Evolutionary conservation across 2,797 vertebrate species (phyloP).

Genomic region (Cynodonichthys magdalenae): DNA sequence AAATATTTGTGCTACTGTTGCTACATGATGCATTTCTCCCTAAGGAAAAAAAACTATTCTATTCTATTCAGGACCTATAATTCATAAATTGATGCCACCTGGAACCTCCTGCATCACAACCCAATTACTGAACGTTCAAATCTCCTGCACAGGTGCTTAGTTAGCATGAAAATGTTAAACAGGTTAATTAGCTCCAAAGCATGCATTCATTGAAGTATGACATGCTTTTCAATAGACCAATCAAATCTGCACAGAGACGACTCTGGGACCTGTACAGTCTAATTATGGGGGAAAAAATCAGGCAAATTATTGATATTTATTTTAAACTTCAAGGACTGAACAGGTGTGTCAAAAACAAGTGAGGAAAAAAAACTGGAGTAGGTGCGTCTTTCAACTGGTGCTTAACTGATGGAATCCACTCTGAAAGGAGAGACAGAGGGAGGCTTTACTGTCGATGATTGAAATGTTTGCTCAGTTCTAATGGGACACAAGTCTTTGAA

Average conservation of each 20-base stretch:
- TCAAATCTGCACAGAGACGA: constrained; percentile 3
- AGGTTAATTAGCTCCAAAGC: constrained; percentile 4
- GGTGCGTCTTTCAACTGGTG: constrained; percentile 1
- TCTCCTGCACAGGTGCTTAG: not conserved
- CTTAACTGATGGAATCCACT: not conserved
- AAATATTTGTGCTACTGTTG: too few relatives aligned
- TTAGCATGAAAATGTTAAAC: constrained; percentile 6
- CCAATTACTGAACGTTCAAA: not conserved
- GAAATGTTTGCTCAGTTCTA: not conserved
- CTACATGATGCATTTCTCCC: too few relatives aligned
- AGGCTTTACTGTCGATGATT: not conserved
- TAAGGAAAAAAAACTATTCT: too few relatives aligned
- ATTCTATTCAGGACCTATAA: not conserved
- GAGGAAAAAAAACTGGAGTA: not conserved
- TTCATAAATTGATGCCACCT: not conserved
- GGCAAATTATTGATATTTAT: not conserved
- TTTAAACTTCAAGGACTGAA: constrained; percentile 6
- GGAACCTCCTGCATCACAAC: not conserved
- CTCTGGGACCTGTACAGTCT: not conserved
- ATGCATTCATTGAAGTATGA: not conserved
- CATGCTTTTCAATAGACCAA: not conserved
- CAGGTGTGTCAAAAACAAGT: not conserved
- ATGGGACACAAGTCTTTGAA: not conserved
- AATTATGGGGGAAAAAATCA: not conserved
- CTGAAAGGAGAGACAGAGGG: not conserved